Evolutionary conservation across 2,888 invertebrate species (phyloP).

Genomic region (Hetaerina titia): DNA sequence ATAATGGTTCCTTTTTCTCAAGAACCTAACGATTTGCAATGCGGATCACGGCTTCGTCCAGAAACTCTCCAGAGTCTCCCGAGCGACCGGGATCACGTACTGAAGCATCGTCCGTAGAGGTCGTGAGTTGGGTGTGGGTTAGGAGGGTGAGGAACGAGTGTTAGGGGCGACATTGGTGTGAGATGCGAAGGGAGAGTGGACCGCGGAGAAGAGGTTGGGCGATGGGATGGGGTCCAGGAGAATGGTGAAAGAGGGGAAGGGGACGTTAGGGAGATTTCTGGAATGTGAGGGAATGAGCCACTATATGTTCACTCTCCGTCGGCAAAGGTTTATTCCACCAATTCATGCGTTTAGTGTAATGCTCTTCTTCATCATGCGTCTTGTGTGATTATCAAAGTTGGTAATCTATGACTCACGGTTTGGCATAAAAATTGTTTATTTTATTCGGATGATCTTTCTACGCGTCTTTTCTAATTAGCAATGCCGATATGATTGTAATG

Average conservation of each 20-base stretch:
- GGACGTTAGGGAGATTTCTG: not conserved
- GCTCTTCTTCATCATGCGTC: not conserved
- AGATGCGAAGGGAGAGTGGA: not conserved
- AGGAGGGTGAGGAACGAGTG: not conserved
- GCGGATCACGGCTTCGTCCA: conserved; percentile 13
- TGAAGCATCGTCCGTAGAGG: not conserved
- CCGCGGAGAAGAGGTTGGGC: not conserved
- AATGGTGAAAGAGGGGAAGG: not conserved
- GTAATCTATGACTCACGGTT: no score
- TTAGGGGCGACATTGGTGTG: not conserved
- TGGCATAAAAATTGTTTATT: no score
- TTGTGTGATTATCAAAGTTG: not conserved
- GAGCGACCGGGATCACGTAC: not conserved
- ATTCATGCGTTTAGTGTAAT: not conserved
- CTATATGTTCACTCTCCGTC: not conserved
- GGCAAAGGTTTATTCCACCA: not conserved
- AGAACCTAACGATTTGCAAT: conserved; percentile 11
- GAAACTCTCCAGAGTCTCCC: not conserved
- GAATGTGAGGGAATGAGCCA: not conserved
- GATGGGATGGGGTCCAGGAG: not conserved
- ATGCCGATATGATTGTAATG: no score
- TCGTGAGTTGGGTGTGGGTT: not conserved
- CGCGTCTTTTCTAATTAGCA: no score
- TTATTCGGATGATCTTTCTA: no score
- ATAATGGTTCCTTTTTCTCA: conserved; percentile 6